These are phyloP conservation scores for Nestor notabilis DNA, from an alignment of 2,113 vertebrate species.

Conservation along the genomic window DNA sequence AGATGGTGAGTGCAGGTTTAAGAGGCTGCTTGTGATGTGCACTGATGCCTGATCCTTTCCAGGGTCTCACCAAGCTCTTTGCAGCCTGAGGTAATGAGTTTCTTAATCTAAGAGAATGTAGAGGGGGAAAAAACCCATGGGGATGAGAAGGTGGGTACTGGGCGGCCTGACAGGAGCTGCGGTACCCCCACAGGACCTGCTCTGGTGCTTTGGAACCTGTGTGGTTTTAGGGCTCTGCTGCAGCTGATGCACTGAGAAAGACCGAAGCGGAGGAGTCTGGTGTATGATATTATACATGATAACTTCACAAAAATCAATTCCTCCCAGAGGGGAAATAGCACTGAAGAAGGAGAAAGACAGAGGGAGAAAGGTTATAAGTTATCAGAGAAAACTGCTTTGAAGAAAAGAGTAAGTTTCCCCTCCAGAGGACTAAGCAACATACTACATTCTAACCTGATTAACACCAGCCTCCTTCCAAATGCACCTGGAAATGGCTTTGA, in stretches of 20 bases:
- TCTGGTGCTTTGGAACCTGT: background rate
- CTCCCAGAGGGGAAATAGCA: background rate
- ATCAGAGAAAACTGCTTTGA: conserved; percentile 72
- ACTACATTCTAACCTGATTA: conserved; percentile 74
- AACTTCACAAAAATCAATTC: background rate
- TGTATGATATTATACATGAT: background rate
- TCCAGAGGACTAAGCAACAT: conserved; percentile 59
- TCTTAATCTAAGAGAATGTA: background rate
- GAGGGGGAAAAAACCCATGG: fast-evolving
- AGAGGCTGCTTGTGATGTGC: background rate
- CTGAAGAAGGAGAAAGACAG: background rate
- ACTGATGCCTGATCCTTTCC: background rate
- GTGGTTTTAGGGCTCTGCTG: background rate
- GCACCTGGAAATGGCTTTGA: conserved; percentile 74
- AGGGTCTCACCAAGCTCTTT: background rate
- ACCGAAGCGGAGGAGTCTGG: background rate
- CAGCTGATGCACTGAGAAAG: background rate
- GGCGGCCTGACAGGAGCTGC: background rate
- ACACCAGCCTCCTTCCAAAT: conserved; percentile 70
- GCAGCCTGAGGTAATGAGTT: background rate
- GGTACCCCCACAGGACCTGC: background rate
- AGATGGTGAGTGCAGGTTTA: background rate
- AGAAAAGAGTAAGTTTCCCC: conserved; percentile 69
- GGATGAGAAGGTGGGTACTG: fast-evolving
- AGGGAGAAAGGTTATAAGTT: conserved; percentile 14